Conservation (phyloP, 2,888 invertebrate species). For the Eumerus sabulonum region DNA sequence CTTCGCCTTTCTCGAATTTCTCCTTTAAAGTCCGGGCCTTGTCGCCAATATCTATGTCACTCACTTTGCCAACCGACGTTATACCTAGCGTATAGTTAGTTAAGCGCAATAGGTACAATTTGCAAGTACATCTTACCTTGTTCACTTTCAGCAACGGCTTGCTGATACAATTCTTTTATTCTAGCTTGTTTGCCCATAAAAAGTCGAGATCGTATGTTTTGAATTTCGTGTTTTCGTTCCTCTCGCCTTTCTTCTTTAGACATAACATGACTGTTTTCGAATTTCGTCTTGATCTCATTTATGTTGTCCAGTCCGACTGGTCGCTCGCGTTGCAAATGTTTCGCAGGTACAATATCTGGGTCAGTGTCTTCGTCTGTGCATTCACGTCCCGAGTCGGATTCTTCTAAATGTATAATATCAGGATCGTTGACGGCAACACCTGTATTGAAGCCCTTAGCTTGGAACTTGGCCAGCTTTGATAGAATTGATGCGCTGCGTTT, state of each 20-base stretch:
- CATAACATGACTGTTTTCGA: slow-evolving; percentile 85
- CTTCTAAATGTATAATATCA: slow-evolving; percentile 85
- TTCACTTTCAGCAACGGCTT: slow-evolving; percentile 91
- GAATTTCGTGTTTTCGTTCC: slow-evolving; percentile 92
- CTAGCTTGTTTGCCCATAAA: slow-evolving; percentile 95
- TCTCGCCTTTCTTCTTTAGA: slow-evolving; percentile 85
- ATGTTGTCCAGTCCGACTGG: slow-evolving; percentile 88
- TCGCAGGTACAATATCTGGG: slow-evolving; percentile 81
- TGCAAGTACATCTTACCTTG: slow-evolving; percentile 77
- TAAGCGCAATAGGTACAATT: neutral
- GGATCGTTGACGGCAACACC: slow-evolving; percentile 88
- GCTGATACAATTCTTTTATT: slow-evolving; percentile 95
- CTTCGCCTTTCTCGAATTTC: slow-evolving; percentile 89
- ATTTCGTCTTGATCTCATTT: slow-evolving; percentile 90
- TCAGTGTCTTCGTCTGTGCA: slow-evolving; percentile 81
- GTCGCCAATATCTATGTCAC: slow-evolving; percentile 80
- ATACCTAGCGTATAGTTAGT: slow-evolving; percentile 78
- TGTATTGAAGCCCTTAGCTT: slow-evolving; percentile 90
- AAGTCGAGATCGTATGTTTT: slow-evolving; percentile 89
- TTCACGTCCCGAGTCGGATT: slow-evolving; percentile 36
- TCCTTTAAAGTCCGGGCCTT: slow-evolving; percentile 86
- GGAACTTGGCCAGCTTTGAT: slow-evolving; percentile 90
- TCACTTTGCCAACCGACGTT: slow-evolving; percentile 81
- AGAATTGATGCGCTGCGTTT: slow-evolving; percentile 87
- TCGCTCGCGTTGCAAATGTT: slow-evolving; percentile 83